Percentiles rank a stretch among this genome's conserved stretches.
Conservation (phyloP, 2,888 invertebrate species). For the Falcaria lacertinaria region DNA sequence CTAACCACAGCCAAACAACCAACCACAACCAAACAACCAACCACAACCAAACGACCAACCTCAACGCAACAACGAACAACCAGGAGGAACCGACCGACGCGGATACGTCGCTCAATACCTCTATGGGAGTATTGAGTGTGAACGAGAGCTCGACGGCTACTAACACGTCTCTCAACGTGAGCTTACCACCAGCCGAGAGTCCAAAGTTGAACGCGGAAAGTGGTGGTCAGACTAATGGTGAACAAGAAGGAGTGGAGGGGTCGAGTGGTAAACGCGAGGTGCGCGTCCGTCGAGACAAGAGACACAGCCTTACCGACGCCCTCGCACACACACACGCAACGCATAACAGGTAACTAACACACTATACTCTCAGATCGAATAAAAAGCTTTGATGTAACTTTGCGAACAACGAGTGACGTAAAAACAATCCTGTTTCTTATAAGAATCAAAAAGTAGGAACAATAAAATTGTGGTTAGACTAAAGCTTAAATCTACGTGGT, state of each 20-base stretch:
- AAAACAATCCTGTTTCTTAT: no score
- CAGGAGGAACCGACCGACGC: constrained; percentile 41
- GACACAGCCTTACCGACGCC: constrained; percentile 80
- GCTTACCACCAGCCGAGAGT: constrained; percentile 61
- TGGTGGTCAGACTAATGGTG: constrained; percentile 35
- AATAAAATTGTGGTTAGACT: no score
- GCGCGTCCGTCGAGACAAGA: constrained; percentile 69
- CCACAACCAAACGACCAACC: constrained; percentile 37
- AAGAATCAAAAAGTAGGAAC: no score
- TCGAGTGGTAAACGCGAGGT: constrained; percentile 44
- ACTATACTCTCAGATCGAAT: no score
- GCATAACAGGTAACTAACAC: constrained; percentile 54
- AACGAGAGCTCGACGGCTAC: constrained; percentile 72
- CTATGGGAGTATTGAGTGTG: constrained; percentile 62
- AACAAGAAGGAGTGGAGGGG: constrained; percentile 36
- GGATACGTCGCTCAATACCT: constrained; percentile 50
- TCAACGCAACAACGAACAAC: constrained; percentile 24
- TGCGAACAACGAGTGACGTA: no score
- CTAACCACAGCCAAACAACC: no score
- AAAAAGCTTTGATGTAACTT: no score
- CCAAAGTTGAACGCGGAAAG: constrained; percentile 48
- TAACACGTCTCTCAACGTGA: constrained; percentile 67
- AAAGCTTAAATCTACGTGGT: no score
- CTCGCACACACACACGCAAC: constrained; percentile 53
- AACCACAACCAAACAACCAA: constrained; percentile 48